A percentile compares a stretch with the other conserved stretches of the same genome.
These are phyloP conservation scores for Pluvianellus socialis DNA, from an alignment of 2,113 vertebrate genomes.

Conservation along the genomic window DNA sequence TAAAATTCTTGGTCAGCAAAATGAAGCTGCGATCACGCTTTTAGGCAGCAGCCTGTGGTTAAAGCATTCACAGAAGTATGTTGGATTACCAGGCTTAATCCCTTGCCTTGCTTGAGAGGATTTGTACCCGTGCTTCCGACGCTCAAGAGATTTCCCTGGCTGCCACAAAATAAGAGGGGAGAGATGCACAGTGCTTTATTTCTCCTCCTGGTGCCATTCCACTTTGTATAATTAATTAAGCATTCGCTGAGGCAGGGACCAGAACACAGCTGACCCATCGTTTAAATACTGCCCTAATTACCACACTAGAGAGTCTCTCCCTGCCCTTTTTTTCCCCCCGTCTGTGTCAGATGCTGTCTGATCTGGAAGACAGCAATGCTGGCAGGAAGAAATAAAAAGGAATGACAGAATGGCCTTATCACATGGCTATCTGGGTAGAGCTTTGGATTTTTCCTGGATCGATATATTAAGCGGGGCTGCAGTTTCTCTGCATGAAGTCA, in stretches of 20 bases:
- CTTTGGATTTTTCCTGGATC: not conserved
- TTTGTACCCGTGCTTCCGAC: not conserved
- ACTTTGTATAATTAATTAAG: slow-evolving; percentile 13
- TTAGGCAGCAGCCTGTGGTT: not conserved
- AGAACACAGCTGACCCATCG: not conserved
- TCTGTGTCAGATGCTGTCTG: not conserved
- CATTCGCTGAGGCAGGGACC: not conserved
- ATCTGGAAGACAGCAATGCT: not conserved
- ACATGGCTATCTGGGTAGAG: not conserved
- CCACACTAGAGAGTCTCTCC: not conserved
- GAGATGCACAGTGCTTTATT: not conserved
- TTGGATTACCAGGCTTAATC: slow-evolving; percentile 32
- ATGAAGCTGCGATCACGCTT: not conserved
- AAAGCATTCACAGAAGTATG: not conserved
- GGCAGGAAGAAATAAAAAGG: not conserved
- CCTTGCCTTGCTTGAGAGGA: slow-evolving; percentile 7
- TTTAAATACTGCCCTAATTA: slow-evolving; percentile 23
- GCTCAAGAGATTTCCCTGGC: slow-evolving; percentile 1
- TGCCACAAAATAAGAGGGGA: not conserved
- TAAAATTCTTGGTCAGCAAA: not conserved
- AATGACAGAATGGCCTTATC: not conserved
- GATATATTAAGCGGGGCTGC: not conserved
- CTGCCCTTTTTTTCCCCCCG: not conserved
- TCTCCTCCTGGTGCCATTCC: not conserved
- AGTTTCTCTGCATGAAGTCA: not conserved